Evolutionary conservation across 2,888 invertebrate species (phyloP), one percentile per base, ranked within the genome.

Genomic region (Venustoraphidia nigricollis): DNA sequence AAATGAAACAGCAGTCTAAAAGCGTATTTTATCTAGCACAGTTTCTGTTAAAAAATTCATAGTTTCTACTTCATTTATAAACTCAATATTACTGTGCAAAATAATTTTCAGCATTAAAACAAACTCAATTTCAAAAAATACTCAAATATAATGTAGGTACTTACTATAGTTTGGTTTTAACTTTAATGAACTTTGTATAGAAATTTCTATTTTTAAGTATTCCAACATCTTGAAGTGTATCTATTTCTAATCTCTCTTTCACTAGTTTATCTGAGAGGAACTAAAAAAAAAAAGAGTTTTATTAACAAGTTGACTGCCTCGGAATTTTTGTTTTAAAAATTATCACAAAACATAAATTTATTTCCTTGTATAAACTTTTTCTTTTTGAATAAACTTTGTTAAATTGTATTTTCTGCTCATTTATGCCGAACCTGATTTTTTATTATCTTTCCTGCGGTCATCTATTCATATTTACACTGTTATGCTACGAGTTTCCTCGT

Each of bases 121-220:
- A 17, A 17, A 17, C 17, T 4, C 17, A 17, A 6, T 27, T 27
- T 40, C 17, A 47, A 46, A 46, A 43, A 34, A 41, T 41, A 41
- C 5, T 5, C 11, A 41, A 41, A n/a, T 34, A n/a, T 13, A 41
- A 14, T 36, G 56, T 68, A 17, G 17, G 17, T 17, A 86, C 93
- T 82, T 77, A 95, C 94, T 94, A 97, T 61, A 97, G 72, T 69
- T 94, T 93, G 44, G 97, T 97, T 73, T 96, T 97, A 50, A 93
- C 87, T 78, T 94, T 94, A 59, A 97, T 95, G 67, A 94, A 95
- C 66, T 92, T 94, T 42, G 90, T 89, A 66, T 89, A 88, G 69
- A 91, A 91, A 56, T 81, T 85, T 63, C 86, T 86, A 62, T 91
- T 91, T 60, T 86, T 87, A 45, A 96, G 74, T 53, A 91, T 84